Conservation (phyloP, 2,113 vertebrate species). For the pig (Sus scrofa) region DNA sequence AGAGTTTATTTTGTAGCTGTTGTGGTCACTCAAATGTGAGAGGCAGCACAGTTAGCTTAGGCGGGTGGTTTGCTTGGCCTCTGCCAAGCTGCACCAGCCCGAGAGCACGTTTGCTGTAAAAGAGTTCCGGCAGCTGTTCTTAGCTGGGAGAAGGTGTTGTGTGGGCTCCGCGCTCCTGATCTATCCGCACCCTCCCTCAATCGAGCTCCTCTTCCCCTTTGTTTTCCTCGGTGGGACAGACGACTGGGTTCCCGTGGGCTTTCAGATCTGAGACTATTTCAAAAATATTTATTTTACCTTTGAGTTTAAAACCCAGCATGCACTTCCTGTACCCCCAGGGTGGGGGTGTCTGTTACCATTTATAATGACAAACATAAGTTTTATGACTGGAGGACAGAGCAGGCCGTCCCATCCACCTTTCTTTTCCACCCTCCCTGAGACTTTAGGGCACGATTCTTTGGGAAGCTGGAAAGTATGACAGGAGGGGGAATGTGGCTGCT, state of each 20-base stretch:
- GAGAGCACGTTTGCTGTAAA: too few species aligned
- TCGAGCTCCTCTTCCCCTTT: neutral
- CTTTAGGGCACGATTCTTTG: neutral
- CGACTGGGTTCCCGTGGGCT: neutral
- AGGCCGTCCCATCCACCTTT: neutral
- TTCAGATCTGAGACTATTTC: constrained; percentile 39
- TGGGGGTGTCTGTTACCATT: neutral
- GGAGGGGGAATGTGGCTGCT: neutral
- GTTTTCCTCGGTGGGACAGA: neutral
- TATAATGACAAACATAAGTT: constrained; percentile 1
- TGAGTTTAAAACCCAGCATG: neutral
- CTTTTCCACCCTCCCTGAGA: neutral
- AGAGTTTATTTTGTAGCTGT: neutral
- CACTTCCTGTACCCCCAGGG: neutral
- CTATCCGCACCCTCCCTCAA: neutral
- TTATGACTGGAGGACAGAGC: neutral
- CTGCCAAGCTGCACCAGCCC: neutral
- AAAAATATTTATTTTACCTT: neutral
- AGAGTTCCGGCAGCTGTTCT: neutral
- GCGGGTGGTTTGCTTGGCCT: neutral
- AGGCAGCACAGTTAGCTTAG: too few species aligned
- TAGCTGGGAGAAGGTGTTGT: neutral
- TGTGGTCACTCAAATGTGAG: neutral
- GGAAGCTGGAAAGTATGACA: neutral
- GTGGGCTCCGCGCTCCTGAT: neutral